Evolutionary conservation across 2,888 invertebrate species (phyloP).

Genomic region (Caprella mutica): DNA sequence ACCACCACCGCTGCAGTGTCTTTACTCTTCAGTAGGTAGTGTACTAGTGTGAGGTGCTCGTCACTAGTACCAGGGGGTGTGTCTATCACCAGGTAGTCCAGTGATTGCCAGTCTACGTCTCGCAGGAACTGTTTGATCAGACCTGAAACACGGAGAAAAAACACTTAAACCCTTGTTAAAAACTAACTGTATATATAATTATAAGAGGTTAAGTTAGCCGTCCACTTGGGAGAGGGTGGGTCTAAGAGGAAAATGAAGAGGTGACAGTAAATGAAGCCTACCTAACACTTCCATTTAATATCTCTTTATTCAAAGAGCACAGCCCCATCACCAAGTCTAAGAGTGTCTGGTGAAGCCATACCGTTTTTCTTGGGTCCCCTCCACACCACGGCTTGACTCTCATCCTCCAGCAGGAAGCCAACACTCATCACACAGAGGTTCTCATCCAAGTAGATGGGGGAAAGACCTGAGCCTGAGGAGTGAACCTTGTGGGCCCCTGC

Average conservation of each 20-base stretch:
- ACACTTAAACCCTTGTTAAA: neutral
- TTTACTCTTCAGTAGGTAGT: slow-evolving; percentile 42
- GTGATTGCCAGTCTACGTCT: slow-evolving; percentile 87
- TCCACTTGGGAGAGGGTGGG: no score
- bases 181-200: slow-evolving; percentile 12
- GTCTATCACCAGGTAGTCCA: slow-evolving; percentile 81
- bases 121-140: slow-evolving; percentile 90
- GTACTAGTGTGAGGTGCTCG: slow-evolving; percentile 77
- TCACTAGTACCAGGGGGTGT: slow-evolving; percentile 91
- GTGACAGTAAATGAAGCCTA: no score
- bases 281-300: no score
- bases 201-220: no score
- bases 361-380: slow-evolving; percentile 97
- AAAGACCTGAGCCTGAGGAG: slow-evolving; percentile 93
- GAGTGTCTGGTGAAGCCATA: no score
- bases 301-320: no score
- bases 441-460: slow-evolving; percentile 85
- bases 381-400: slow-evolving; percentile 97
- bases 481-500: slow-evolving; percentile 84
- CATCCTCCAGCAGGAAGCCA: slow-evolving; percentile 73
- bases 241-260: no score
- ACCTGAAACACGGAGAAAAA: slow-evolving; percentile 45
- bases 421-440: slow-evolving; percentile 95
- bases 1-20: slow-evolving; percentile 72
- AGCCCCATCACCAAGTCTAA: no score